Conservation (phyloP, 2,113 vertebrate genomes). For the Hyaena hyaena region DNA sequence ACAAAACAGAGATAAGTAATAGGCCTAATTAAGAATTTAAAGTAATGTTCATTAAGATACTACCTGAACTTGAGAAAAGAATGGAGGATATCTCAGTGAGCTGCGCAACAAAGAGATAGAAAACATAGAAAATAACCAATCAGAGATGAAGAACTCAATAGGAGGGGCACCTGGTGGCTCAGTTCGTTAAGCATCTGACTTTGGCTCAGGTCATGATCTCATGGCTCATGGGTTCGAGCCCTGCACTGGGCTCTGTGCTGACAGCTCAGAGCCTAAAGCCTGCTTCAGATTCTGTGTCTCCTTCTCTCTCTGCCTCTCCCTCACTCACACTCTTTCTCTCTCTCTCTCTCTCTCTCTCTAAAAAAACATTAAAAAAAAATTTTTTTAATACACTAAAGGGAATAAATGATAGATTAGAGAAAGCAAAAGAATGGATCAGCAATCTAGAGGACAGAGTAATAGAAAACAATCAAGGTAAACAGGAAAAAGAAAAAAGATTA, state of each 20-base stretch:
- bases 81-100: background rate
- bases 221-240: no score
- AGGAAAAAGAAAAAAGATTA: background rate
- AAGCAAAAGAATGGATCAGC: background rate
- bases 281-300: no score
- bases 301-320: no score
- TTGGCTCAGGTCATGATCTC: no score
- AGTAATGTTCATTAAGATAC: background rate
- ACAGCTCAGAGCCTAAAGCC: no score
- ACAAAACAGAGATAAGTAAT: background rate
- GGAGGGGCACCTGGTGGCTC: no score
- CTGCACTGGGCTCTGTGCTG: no score
- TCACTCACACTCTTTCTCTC: no score
- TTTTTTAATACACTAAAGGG: background rate
- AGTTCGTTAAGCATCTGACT: no score
- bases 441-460: background rate
- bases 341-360: no score
- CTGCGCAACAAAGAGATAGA: background rate
- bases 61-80: background rate
- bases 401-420: background rate
- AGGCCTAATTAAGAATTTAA: background rate
- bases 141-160: background rate
- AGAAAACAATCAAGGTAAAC: background rate
- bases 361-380: no score
- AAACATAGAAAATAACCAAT: background rate